phyloP scores from a whole-genome alignment of 2,888 invertebrate genomes.

The Callimorpha dominula region DNA sequence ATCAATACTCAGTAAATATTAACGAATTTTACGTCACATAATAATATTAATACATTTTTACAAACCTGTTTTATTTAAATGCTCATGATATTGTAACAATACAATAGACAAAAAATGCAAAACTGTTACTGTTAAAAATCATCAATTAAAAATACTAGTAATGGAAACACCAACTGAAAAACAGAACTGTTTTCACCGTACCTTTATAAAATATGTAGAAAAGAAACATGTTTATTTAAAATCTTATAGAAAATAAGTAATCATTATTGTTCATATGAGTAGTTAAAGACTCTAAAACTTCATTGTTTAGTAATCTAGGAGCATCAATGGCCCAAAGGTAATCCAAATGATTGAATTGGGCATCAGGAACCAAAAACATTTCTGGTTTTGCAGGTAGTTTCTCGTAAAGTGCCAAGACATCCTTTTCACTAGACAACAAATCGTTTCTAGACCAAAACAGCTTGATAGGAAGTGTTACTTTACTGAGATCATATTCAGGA shows the following conservation, averaged over 20 bases:
- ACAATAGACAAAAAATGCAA: no score
- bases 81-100: neutral
- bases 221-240: slow-evolving; percentile 19
- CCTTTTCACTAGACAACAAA: slow-evolving; percentile 89
- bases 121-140: no score
- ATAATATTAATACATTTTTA: neutral
- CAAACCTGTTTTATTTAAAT: neutral
- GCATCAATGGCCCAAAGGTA: slow-evolving; percentile 90
- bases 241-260: slow-evolving; percentile 24
- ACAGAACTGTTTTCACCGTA: no score
- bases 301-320: slow-evolving; percentile 85
- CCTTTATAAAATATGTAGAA: neutral
- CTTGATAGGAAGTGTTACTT: slow-evolving; percentile 87
- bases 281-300: slow-evolving; percentile 71
- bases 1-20: slow-evolving; percentile 42
- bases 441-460: slow-evolving; percentile 91
- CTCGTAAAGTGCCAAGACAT: slow-evolving; percentile 83
- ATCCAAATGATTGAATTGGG: slow-evolving; percentile 91
- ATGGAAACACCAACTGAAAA: no score
- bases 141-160: no score
- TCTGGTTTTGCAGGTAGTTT: slow-evolving; percentile 81
- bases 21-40: neutral
- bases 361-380: slow-evolving; percentile 85
- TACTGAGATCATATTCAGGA: slow-evolving; percentile 88
- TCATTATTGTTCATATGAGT: slow-evolving; percentile 29